These are phyloP conservation scores for Drosophila testacea DNA, from an alignment of 2,888 invertebrate genomes.

Conservation along the genomic window DNA sequence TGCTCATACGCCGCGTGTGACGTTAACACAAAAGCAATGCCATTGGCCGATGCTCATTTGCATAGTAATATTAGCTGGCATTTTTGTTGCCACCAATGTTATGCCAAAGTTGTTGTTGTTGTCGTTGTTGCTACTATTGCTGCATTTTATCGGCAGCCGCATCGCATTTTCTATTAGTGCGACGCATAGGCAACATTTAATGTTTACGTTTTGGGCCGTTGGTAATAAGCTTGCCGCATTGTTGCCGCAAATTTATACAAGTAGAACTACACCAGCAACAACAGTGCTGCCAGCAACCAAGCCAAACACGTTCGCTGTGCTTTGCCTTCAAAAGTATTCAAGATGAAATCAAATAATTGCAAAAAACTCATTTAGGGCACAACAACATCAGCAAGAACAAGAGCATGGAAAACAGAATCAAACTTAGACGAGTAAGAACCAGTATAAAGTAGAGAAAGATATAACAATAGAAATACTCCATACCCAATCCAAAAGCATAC, in stretches of 20 bases:
- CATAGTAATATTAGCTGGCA: conserved; percentile 76
- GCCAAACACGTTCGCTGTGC: conserved; percentile 47
- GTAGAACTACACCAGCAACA: conserved; percentile 28
- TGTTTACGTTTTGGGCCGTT: conserved; percentile 65
- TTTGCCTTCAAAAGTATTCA: conserved; percentile 63
- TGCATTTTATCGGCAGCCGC: conserved; percentile 64
- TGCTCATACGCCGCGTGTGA: conserved; percentile 69
- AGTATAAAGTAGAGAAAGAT: conserved; percentile 23
- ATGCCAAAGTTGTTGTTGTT: conserved; percentile 36
- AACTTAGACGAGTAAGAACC: conserved; percentile 51
- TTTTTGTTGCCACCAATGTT: conserved; percentile 41
- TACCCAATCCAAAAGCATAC: not conserved
- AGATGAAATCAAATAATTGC: conserved; percentile 82
- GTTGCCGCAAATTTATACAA: conserved; percentile 61
- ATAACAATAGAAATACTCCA: conserved; percentile 11
- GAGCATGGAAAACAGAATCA: conserved; percentile 55
- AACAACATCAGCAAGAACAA: conserved; percentile 40
- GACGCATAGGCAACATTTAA: conserved; percentile 75
- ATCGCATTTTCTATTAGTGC: conserved; percentile 81
- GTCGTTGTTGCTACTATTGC: conserved; percentile 33
- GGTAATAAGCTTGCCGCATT: conserved; percentile 71
- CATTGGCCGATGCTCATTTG: conserved; percentile 76
- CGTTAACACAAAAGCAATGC: conserved; percentile 39
- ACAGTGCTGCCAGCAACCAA: conserved; percentile 27
- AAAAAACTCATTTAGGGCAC: conserved; percentile 80